Conservation (phyloP, 1,140 invertebrate species). For the Laodelphax striatellus region DNA sequence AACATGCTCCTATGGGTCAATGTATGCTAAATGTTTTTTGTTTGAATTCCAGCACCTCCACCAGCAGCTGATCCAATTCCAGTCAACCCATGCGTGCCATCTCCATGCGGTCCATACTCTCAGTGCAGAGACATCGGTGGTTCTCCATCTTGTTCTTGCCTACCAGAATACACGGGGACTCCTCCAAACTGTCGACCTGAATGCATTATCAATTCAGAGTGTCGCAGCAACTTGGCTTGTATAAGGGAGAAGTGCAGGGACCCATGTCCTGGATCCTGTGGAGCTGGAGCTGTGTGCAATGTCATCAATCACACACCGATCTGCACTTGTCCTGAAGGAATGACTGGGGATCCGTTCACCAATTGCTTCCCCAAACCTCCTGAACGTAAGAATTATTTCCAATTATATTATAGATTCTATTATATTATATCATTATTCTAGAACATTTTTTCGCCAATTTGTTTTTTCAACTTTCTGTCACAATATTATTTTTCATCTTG, state of each 20-base stretch:
- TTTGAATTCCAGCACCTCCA: conserved; percentile 33
- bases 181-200: conserved; percentile 61
- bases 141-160: conserved; percentile 52
- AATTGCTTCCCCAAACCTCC: conserved; percentile 35
- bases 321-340: conserved; percentile 52
- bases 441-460: too few relatives aligned
- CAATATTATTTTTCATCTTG: too few relatives aligned
- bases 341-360: conserved; percentile 55
- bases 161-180: conserved; percentile 46
- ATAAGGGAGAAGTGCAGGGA: conserved; percentile 55
- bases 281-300: conserved; percentile 46
- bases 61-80: conserved; percentile 30
- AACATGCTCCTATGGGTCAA: too few relatives aligned
- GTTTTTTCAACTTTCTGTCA: too few relatives aligned
- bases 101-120: conserved; percentile 57
- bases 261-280: conserved; percentile 57
- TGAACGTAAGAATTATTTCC: conserved; percentile 21
- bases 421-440: too few relatives aligned
- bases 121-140: conserved; percentile 49
- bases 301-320: conserved; percentile 54
- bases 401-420: too few relatives aligned
- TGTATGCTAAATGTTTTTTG: conserved; percentile 41
- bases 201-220: conserved; percentile 58
- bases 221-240: conserved; percentile 50
- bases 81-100: conserved; percentile 53